A percentile compares a stretch with the other conserved stretches of the same genome.
Evolutionary conservation across 2,113 vertebrate genomes (phyloP).

Genomic region (Dolichotis patagonum): DNA sequence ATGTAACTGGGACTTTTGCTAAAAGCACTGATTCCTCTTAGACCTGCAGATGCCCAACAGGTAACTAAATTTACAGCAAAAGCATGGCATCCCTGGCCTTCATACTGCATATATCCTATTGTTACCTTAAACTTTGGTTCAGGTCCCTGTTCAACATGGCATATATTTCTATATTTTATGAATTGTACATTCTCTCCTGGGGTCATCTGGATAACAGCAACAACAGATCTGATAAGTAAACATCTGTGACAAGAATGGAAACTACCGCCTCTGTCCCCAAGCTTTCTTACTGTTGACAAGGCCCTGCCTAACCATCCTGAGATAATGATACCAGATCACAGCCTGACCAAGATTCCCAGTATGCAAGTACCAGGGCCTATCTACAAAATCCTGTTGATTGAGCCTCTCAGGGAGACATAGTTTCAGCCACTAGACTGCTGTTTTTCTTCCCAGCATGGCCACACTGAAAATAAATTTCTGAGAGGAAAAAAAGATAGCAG

Average conservation of each 20-base stretch:
- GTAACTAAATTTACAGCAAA: background rate
- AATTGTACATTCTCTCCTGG: background rate
- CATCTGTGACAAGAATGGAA: background rate
- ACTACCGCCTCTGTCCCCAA: background rate
- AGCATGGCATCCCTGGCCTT: background rate
- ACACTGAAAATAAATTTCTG: background rate
- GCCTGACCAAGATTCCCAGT: background rate
- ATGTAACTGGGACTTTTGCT: background rate
- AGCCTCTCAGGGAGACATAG: background rate
- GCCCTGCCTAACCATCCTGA: background rate
- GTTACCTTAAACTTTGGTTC: background rate
- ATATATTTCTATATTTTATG: background rate
- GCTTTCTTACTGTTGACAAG: background rate
- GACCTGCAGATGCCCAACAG: background rate
- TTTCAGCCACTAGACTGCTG: background rate
- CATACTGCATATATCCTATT: background rate
- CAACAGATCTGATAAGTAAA: background rate
- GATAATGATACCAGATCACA: background rate
- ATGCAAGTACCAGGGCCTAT: background rate
- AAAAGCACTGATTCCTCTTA: background rate
- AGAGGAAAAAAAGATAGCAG: too few relatives aligned
- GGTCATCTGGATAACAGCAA: background rate
- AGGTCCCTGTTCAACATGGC: background rate
- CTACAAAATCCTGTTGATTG: background rate
- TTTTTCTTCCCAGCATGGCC: background rate